Percentiles rank a stretch among this genome's conserved stretches.
phyloP scores from a whole-genome alignment of 2,888 invertebrate genomes.

The Mythimna ferrago region DNA sequence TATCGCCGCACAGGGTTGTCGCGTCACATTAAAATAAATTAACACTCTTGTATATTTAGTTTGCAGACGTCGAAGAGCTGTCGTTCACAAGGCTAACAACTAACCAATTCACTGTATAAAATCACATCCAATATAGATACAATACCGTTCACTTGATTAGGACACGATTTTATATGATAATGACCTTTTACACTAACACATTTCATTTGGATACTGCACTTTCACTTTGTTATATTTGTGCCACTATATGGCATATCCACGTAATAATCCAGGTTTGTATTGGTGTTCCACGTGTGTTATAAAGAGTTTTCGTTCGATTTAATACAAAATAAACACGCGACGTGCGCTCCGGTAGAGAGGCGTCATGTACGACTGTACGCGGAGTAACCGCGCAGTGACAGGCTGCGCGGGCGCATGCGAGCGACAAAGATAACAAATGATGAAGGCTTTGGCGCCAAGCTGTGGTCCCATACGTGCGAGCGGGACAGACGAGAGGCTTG shows the following conservation, averaged over 20 bases:
- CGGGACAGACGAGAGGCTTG: slow-evolving; percentile 80
- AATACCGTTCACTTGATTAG: slow-evolving; percentile 83
- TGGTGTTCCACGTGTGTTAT: slow-evolving; percentile 39
- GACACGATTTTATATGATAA: slow-evolving; percentile 76
- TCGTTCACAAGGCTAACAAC: slow-evolving; percentile 84
- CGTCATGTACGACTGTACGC: slow-evolving; percentile 78
- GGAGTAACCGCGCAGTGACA: slow-evolving; percentile 79
- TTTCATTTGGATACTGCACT: slow-evolving; percentile 67
- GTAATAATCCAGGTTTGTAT: slow-evolving; percentile 34
- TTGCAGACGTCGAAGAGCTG: slow-evolving; percentile 73
- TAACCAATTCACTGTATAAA: slow-evolving; percentile 77
- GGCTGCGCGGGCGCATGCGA: slow-evolving; percentile 80
- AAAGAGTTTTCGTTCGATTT: slow-evolving; percentile 52
- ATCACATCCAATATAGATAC: slow-evolving; percentile 79
- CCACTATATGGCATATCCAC: slow-evolving; percentile 30
- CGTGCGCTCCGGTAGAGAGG: slow-evolving; percentile 82
- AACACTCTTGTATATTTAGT: slow-evolving; percentile 77
- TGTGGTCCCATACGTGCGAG: slow-evolving; percentile 71
- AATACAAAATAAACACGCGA: slow-evolving; percentile 71
- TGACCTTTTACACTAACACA: slow-evolving; percentile 81
- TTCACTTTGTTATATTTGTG: slow-evolving; percentile 48
- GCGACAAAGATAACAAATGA: slow-evolving; percentile 79
- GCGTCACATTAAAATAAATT: slow-evolving; percentile 82
- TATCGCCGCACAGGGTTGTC: slow-evolving; percentile 78
- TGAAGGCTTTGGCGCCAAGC: slow-evolving; percentile 84